These are phyloP conservation scores for Diadromus collaris DNA, from an alignment of 2,888 invertebrate species.

Conservation along the genomic window DNA sequence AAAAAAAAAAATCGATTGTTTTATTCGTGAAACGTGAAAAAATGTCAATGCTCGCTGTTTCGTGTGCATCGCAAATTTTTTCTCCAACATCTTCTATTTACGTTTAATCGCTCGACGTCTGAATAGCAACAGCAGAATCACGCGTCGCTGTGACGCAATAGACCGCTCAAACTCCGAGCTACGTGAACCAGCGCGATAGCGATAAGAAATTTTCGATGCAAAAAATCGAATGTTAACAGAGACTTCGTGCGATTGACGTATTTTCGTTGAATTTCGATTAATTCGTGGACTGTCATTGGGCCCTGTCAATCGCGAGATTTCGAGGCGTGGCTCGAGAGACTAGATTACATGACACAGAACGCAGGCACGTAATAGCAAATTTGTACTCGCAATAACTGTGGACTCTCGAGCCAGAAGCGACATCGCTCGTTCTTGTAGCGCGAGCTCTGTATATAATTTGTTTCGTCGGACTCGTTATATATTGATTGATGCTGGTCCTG, in stretches of 20 bases:
- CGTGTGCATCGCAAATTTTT: background rate
- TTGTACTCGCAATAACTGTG: background rate
- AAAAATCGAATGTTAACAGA: background rate
- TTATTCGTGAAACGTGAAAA: slow-evolving; percentile 28
- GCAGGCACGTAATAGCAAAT: background rate
- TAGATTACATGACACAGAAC: background rate
- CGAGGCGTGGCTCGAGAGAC: slow-evolving; percentile 35
- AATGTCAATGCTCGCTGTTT: background rate
- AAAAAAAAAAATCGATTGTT: slow-evolving; percentile 18
- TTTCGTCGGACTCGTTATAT: slow-evolving; percentile 12
- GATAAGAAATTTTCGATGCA: slow-evolving; percentile 13
- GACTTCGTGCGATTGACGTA: background rate
- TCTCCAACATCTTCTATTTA: background rate
- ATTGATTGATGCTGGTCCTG: slow-evolving; percentile 28
- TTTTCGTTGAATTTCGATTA: background rate
- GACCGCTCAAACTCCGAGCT: background rate
- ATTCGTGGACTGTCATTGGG: slow-evolving; percentile 11
- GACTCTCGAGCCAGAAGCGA: background rate
- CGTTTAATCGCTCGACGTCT: background rate
- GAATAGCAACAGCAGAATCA: slow-evolving; percentile 25
- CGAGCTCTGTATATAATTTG: background rate
- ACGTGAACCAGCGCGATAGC: background rate
- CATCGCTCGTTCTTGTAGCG: background rate
- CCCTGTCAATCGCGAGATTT: slow-evolving; percentile 25
- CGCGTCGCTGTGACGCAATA: slow-evolving; percentile 43